Evolutionary conservation across 92 coral and sea anemone species (phyloP), one percentile per base, ranked within the genome.

Genomic region (Bergia sp.): DNA sequence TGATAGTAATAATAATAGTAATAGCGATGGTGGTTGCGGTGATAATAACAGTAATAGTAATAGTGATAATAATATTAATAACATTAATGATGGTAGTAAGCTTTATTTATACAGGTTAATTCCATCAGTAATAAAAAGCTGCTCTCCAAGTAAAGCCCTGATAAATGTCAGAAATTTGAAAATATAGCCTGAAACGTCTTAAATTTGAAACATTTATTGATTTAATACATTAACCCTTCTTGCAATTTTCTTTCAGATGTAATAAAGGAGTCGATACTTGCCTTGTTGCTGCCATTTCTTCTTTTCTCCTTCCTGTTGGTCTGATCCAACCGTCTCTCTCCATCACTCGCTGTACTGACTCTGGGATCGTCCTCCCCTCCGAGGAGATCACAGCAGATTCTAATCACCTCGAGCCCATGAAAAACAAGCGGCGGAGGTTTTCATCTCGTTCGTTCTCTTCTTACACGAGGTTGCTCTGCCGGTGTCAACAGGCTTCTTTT

Each of bases 331-430:
- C 61, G 53, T 82, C 86, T 82, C 74, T 82, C 18, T 43, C 86
- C 76, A 66, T 82, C 75, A 82, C 86, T 81, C 73, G 85, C 50
- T 81, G 85, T 81, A 57, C 85, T 82, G 86, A 82, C 77, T 82
- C 86, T 3, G 86, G 86, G 20, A 18, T 65, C 55, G 86, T 82
- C 40, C 76, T 65, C 55, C 86, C 76, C 43, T 20, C 39, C 36
- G 86, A 82, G 86, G 77, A 66, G 40, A 82, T 65, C 39, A 82
- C 37, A 7, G 42, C 76, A 65, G 37, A 65, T 57, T 82, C 77
- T 82, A 43, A 66, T 21, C 71, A 65, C n/a, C 40, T 66, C 21
- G 21, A 71, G 37, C 58, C 86, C 16, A n/a, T 65, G 41, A 66
- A 82, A 82, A 66, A 42, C 76, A 82, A 82, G 86, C 76, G 29